Evolutionary conservation across 1,140 invertebrate species (phyloP).

Genomic region (Drosophila varians): DNA sequence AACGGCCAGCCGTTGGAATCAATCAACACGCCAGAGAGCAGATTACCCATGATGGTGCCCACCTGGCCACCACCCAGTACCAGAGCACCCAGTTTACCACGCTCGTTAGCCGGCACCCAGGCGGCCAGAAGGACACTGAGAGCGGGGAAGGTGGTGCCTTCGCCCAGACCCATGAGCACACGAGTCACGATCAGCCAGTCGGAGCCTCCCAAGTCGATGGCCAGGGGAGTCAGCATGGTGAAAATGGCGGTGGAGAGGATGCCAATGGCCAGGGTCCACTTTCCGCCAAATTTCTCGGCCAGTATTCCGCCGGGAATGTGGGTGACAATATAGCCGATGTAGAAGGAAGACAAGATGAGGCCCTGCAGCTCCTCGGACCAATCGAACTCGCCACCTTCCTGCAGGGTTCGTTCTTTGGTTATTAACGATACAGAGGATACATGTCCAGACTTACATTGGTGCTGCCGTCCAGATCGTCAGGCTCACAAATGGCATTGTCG

Average conservation of each 20-base stretch:
- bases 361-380: constrained; percentile 84
- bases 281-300: constrained; percentile 91
- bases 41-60: constrained; percentile 90
- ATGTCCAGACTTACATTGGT: constrained; percentile 1
- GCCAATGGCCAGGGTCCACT: constrained; percentile 89
- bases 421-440: background rate
- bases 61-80: constrained; percentile 90
- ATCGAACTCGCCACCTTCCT: constrained; percentile 49
- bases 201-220: constrained; percentile 85
- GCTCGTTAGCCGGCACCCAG: constrained; percentile 90
- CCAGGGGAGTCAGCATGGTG: constrained; percentile 88
- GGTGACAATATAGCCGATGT: constrained; percentile 86
- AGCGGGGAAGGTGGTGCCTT: constrained; percentile 91
- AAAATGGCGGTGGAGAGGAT: constrained; percentile 90
- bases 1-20: constrained; percentile 89
- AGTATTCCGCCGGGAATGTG: constrained; percentile 87
- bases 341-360: constrained; percentile 86
- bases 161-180: constrained; percentile 88
- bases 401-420: background rate
- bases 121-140: constrained; percentile 89
- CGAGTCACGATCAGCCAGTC: constrained; percentile 87
- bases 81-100: constrained; percentile 89
- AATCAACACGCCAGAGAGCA: constrained; percentile 88
- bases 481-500: constrained; percentile 50
- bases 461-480: constrained; percentile 58